Evolutionary conservation across 2,888 invertebrate species (phyloP), one percentile per base, ranked within the genome.

Genomic region (Nomada flava): DNA sequence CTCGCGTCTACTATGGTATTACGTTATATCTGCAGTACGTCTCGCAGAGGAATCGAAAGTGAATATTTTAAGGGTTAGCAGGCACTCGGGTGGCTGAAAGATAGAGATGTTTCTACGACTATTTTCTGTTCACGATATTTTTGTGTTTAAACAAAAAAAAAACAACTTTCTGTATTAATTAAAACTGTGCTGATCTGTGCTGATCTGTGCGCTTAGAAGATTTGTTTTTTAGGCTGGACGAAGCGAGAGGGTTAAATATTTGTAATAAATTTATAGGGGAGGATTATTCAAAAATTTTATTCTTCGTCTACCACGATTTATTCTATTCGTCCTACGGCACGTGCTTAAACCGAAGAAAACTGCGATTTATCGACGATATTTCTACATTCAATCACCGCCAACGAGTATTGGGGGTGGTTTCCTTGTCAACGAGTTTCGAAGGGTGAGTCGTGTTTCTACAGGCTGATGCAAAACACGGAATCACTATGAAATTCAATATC

Each of bases 311-410:
- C 36, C 36, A 5, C 36, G 36, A n/a, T 18, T 11, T 36, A 60
- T 71, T 62, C 60, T 47, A 50, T 52, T 62, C 18, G 5, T 36
- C 50, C 47, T 23, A 53, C 29, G 26, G 44, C 69, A 70, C 75
- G 62, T 62, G 53, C 62, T 29, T n/a, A 20, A 26, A 26, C 53
- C 36, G 62, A 74, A 55, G 78, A 75, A 63, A 63, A 23, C 68
- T 20, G 52, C 63, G 75, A 79, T 79, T 79, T 78, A 78, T 78
- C 73, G 78, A 18, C 57, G 74, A 63, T 63, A 69, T 62, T 50
- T 23, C 62, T 26, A 60, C 23, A 62, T 60, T 69, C 29, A 79
- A 75, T 75, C 55, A 59, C 55, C 20, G 69, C 57, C 53, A 29
- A 52, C 67, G 55, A 73, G n/a, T 20, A 29, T 42, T 15, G 76